Conservation (phyloP, 2,797 vertebrate species). For the Chanos chanos region DNA sequence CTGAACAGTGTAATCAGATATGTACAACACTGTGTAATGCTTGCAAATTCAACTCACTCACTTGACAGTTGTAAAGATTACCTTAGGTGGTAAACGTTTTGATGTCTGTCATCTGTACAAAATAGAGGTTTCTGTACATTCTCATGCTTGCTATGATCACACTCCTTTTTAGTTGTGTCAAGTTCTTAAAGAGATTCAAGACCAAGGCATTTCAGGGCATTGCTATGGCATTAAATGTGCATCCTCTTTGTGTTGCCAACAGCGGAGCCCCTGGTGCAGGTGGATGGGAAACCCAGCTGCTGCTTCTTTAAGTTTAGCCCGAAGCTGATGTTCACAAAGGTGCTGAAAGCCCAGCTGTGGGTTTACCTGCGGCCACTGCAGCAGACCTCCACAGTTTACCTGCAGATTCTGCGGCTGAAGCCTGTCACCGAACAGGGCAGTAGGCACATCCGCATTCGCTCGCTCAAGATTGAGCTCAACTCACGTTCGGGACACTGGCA, state of each 20-base stretch:
- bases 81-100: too few species aligned
- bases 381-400: conserved; percentile 93
- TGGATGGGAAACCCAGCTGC: conserved; percentile 94
- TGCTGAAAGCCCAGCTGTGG: conserved; percentile 98
- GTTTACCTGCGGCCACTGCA: conserved; percentile 94
- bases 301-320: conserved; percentile 99
- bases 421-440: conserved; percentile 91
- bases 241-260: conserved; percentile 45
- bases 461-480: conserved; percentile 95
- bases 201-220: too few species aligned
- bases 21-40: too few species aligned
- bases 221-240: not conserved
- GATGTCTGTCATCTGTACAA: too few species aligned
- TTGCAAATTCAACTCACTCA: too few species aligned
- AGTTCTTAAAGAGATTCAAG: too few species aligned
- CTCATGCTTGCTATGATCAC: too few species aligned
- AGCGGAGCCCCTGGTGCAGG: conserved; percentile 93
- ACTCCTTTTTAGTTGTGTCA: too few species aligned
- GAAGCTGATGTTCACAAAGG: conserved; percentile 99
- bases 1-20: too few species aligned
- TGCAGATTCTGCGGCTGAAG: conserved; percentile 96
- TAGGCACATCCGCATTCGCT: conserved; percentile 96
- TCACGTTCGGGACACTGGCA: conserved; percentile 94
- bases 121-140: too few species aligned
- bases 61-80: too few species aligned